Evolutionary conservation across 2,797 vertebrate species (phyloP).

Genomic region (Silurus aristotelis): DNA sequence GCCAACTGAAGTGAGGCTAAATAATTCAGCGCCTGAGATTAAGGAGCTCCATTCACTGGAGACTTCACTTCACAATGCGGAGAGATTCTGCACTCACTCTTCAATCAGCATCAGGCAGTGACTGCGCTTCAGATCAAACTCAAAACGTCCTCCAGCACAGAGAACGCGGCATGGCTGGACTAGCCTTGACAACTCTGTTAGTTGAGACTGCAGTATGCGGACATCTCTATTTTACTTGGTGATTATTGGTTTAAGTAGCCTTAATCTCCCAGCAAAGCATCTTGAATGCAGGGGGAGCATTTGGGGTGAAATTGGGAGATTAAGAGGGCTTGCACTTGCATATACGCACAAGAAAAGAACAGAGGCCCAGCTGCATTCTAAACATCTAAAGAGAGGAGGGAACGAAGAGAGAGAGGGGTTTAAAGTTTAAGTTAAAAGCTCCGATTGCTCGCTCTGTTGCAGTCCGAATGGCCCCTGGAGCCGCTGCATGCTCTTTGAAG

Average conservation of each 20-base stretch:
- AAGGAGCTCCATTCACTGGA: constrained; percentile 46
- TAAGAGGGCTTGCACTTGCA: constrained; percentile 36
- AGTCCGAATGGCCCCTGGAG: constrained; percentile 56
- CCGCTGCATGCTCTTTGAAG: constrained; percentile 71
- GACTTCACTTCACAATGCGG: constrained; percentile 33
- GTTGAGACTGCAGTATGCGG: constrained; percentile 39
- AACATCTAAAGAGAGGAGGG: constrained; percentile 16
- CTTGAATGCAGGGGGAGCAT: constrained; percentile 29
- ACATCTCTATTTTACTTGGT: constrained; percentile 48
- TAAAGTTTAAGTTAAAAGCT: constrained; percentile 32
- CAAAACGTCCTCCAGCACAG: constrained; percentile 34
- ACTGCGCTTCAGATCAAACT: constrained; percentile 46
- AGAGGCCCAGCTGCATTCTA: constrained; percentile 40
- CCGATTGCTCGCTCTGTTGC: constrained; percentile 22
- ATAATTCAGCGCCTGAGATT: constrained; percentile 72
- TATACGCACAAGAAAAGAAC: constrained; percentile 21
- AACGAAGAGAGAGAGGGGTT: not conserved
- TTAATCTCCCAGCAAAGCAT: constrained; percentile 50
- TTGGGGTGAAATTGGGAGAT: constrained; percentile 48
- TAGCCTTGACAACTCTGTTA: constrained; percentile 42
- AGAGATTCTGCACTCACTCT: constrained; percentile 58
- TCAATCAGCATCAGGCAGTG: constrained; percentile 35
- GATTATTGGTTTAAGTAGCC: constrained; percentile 48
- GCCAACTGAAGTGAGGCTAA: constrained; percentile 68
- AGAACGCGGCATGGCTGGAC: constrained; percentile 11